Base-by-base conservation (phyloP, 2,888 invertebrate species). In the Stegana nigrithorax region DNA sequence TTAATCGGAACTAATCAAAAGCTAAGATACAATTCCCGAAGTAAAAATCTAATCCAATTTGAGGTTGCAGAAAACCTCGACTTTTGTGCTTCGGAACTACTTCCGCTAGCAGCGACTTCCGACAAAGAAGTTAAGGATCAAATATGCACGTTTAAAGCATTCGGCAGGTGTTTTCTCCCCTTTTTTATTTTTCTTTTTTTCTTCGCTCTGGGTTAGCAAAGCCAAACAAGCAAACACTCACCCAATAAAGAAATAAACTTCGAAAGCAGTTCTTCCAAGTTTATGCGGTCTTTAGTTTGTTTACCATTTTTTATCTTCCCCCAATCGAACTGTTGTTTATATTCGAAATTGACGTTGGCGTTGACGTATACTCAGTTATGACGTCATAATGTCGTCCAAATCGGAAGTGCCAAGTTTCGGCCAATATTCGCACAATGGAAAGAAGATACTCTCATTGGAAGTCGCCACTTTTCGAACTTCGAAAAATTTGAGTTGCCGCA, bases 381-480 rank as follows among this genome's bases (percentile, higher is more conserved):
- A 70, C 23, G 53, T 76, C 78, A 78, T 72, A 68, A 63, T 75
- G 75, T 78, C 75, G 75, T 75, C 75, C 27, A 63, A 57, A 21
- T 66, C 60, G 66, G 63, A 72, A 75, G 66, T 44, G 42, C 71
- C 26, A 8, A 29, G 63, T 50, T 59, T 58, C 74, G 73, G 70
- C 71, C 27, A 8, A 29, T 66, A 73, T 59, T 64, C 63, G 60
- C 59, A 67, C 53, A 75, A 72, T 51, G 19, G 23, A 21, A 51
- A 62, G 64, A 60, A 66, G 39, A 21, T 36, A 55, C 19, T 55
- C 36, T 23, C 23, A 32, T 17, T 55, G 53, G 36, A 36, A 36
- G 36, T 36, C 14, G 21, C 12, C 47, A 14, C 25, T 47, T 65
- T n/a, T 66, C 64, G 64, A 67, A 65, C 51, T 63, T 57, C 50